Conservation (phyloP, 2,888 invertebrate genomes). For the Luperina nickerlii region DNA sequence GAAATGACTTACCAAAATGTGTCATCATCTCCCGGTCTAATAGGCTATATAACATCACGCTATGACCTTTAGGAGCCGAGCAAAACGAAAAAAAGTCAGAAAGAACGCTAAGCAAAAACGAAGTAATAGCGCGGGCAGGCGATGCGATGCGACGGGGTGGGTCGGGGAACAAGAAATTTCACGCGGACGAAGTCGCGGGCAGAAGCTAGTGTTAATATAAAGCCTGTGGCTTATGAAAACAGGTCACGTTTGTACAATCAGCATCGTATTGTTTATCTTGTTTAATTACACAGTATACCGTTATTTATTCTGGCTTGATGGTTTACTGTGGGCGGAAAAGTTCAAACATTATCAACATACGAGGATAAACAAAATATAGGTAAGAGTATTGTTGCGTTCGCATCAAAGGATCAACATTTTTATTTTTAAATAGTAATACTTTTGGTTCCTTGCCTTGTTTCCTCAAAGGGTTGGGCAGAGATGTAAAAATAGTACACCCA, state of each 20-base stretch:
- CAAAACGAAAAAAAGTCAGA: too few relatives aligned
- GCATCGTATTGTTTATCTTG: constrained; percentile 14
- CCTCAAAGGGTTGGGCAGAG: rapidly evolving
- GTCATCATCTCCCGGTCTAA: too few relatives aligned
- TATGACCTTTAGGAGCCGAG: too few relatives aligned
- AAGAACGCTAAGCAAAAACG: too few relatives aligned
- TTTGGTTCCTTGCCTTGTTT: background rate
- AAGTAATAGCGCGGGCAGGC: too few relatives aligned
- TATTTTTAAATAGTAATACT: background rate
- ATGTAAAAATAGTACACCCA: too few relatives aligned
- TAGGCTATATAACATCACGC: too few relatives aligned
- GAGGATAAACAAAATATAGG: background rate
- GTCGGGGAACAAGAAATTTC: too few relatives aligned
- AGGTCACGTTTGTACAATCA: constrained; percentile 37
- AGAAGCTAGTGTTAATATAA: too few relatives aligned
- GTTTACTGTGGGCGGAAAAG: background rate
- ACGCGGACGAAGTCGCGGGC: too few relatives aligned
- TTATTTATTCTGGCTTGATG: constrained; percentile 27
- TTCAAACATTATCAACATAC: constrained; percentile 1
- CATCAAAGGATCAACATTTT: background rate
- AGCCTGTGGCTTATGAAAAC: constrained; percentile 1
- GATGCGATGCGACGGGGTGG: too few relatives aligned
- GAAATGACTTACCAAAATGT: too few relatives aligned
- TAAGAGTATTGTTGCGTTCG: background rate
- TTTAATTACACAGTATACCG: constrained; percentile 12